Conservation (phyloP, 2,797 vertebrate species). For the Rhinoraja longicauda region DNA sequence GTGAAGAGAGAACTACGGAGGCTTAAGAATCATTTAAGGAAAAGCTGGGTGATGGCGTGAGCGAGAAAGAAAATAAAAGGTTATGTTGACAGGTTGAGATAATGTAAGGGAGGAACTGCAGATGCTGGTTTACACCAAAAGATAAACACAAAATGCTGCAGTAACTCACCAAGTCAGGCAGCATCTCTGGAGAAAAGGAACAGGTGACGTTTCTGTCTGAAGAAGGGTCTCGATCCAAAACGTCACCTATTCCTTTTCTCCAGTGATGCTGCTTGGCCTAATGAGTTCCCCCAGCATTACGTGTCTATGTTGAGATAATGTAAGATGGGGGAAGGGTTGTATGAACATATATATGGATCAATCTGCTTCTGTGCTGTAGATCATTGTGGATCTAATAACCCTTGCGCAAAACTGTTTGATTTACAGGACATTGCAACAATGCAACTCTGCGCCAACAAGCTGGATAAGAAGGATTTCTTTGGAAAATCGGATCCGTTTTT, state of each 20-base stretch:
- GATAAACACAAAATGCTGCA: too few relatives aligned
- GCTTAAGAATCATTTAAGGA: neutral
- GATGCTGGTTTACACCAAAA: too few relatives aligned
- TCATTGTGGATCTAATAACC: neutral
- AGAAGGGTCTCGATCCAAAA: too few relatives aligned
- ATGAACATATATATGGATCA: neutral
- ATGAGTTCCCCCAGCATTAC: too few relatives aligned
- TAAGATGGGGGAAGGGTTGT: neutral
- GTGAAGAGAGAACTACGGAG: neutral
- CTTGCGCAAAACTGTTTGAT: neutral
- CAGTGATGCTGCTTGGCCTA: too few relatives aligned
- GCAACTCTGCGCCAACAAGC: slow-evolving; percentile 93
- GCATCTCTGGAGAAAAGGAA: too few relatives aligned
- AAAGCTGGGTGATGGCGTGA: neutral
- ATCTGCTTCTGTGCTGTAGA: neutral
- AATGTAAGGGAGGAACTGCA: neutral
- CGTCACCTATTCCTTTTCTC: too few relatives aligned
- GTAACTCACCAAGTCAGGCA: too few relatives aligned
- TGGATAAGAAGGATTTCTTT: slow-evolving; percentile 97
- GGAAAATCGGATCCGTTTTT: slow-evolving; percentile 95
- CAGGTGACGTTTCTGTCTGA: too few relatives aligned
- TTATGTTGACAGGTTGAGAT: neutral
- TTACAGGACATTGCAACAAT: slow-evolving; percentile 84
- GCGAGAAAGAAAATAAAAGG: neutral
- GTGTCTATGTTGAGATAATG: neutral